Conservation (phyloP, 2,888 invertebrate species). For the Operophtera brumata region DNA sequence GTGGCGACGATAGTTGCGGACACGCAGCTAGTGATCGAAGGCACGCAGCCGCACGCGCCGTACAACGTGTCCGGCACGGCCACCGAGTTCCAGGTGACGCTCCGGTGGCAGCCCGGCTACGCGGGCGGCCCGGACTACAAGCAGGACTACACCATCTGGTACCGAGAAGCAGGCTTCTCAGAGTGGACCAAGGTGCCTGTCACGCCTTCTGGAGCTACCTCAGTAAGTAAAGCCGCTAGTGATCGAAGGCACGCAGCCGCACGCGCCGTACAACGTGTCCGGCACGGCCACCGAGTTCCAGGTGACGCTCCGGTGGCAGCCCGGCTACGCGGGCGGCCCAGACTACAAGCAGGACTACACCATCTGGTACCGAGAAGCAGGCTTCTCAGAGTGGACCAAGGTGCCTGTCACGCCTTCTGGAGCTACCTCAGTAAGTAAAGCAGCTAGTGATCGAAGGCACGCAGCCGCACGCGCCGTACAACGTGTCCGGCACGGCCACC, state of each 20-base stretch:
- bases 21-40: constrained; percentile 94
- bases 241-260: constrained; percentile 96
- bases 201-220: constrained; percentile 93
- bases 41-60: constrained; percentile 98
- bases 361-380: constrained; percentile 95
- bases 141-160: constrained; percentile 97
- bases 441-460: constrained; percentile 93
- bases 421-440: constrained; percentile 82
- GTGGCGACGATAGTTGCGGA: constrained; percentile 96
- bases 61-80: constrained; percentile 96
- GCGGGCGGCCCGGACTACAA: constrained; percentile 97
- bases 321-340: constrained; percentile 96
- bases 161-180: constrained; percentile 91
- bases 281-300: constrained; percentile 94
- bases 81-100: constrained; percentile 93
- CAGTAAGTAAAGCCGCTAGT: constrained; percentile 73
- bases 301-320: constrained; percentile 95
- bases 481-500: constrained; percentile 93
- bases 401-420: constrained; percentile 96
- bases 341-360: constrained; percentile 97
- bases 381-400: constrained; percentile 94
- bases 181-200: constrained; percentile 97
- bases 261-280: constrained; percentile 97
- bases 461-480: constrained; percentile 98
- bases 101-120: constrained; percentile 97